Base-by-base conservation (phyloP, 92 coral and sea anemone genomes). In the Meandrina meandrites region DNA sequence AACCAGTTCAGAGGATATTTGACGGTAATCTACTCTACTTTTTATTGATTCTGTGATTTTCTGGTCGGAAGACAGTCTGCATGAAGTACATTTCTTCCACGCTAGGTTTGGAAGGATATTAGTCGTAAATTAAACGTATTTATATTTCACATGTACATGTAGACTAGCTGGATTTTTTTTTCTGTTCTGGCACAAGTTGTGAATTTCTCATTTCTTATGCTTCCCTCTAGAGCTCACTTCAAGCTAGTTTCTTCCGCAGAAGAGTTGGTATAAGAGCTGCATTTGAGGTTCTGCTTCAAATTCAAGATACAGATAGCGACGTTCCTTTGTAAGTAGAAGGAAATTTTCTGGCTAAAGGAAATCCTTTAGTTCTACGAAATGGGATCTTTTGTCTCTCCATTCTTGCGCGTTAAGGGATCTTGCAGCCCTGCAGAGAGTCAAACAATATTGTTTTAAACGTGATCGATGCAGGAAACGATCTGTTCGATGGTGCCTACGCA, bases 1-100 rank as follows among this genome's bases (percentile, higher is more conserved):
- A 95, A 96, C 80, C 99, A 97, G 86, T 97, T 97, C 85, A 90
- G 98, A 89, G 99, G 99, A 47, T 97, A 89, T 80, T 37, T 97
- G 35, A 95, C 95, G 86, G 99, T 97, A 89, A 86, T 84, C 27
- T 80, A 54, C 42, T 36, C 0, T n/a, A 11, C 36, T 58, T 12
- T 47, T 14, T 68, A 42, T 62, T 72, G 35, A 7, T 72, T 3
- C 16, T 64, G 8, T 60, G 11, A 60, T 22, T 62, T 24, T 62
- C n/a, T n/a, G n/a, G n/a, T n/a, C n/a, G n/a, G n/a, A n/a, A n/a
- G n/a, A n/a, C n/a, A n/a, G n/a, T n/a, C n/a, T n/a, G n/a, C n/a
- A n/a, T n/a, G n/a, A n/a, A n/a, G n/a, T n/a, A n/a, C n/a, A n/a
- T n/a, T n/a, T n/a, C n/a, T n/a, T n/a, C n/a, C n/a, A n/a, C n/a